Base-by-base conservation (phyloP, 1,140 invertebrate species). In the Saxidomus purpurata region DNA sequence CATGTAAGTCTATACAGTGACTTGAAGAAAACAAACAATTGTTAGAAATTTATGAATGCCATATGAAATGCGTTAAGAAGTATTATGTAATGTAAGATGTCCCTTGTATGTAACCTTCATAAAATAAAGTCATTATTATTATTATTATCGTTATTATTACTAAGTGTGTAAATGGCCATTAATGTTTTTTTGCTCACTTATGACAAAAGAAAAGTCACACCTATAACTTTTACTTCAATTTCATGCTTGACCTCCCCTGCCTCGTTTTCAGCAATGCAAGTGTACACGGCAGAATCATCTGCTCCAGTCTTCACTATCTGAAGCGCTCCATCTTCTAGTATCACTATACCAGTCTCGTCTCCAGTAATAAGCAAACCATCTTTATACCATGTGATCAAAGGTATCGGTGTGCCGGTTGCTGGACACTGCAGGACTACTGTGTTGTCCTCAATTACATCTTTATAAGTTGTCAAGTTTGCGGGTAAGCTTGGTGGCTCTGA, bases 361-460 rank as follows among this genome's bases (percentile, higher is more conserved):
- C 89, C 89, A 0, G 87, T 87, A 4, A 95, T 49, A 19, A 61
- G 80, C 0, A 80, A 84, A 31, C 93, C 95, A 76, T 96, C 94
- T 91, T 96, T 96, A 80, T 95, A 95, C 96, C 96, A 97, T 3
- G 93, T 94, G 74, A 96, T 95, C 38, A 89, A 92, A 9, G 96
- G 96, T 55, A 89, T 86, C 15, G 96, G 96, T 13, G 95, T 96
- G 13, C 96, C 96, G n/a, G 89, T 80, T 17, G 96, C 96, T 9
- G 94, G 95, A 86, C 96, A 97, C 0, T 93, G 92, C 36, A 96
- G 89, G 2, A 93, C 93, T 0, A 94, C 90, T 2, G 93, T 90
- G 67, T 94, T 94, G 34, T 90, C 88, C 77, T 95, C 93, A 28
- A 95, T 93, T 0, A 95, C 90, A 25, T 93, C 91, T 22, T 90